Evolutionary conservation across 2,113 vertebrate species (phyloP), one percentile per base, ranked within the genome.

Genomic region (Montifringilla adamsi): DNA sequence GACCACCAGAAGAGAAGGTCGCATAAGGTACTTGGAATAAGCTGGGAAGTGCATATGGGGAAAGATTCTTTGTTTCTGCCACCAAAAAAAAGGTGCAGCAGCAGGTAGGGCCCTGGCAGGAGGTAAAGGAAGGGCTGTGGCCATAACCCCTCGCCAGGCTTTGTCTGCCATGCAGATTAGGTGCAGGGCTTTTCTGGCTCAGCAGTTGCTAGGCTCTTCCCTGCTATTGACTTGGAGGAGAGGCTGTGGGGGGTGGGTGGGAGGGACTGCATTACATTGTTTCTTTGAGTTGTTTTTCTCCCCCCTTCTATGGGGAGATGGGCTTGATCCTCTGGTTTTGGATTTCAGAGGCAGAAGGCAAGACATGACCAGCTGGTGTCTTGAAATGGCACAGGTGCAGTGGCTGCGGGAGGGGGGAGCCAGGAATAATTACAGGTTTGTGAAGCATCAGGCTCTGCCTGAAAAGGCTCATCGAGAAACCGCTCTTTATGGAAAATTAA

Each of bases 371-470:
- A 98, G 98, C 98, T 98, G 98, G 98, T 98, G 97, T 96, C 97
- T 97, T 94, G 96, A 97, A 97, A 97, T 97, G 98, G 96, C 98
- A 98, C 98, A 98, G 98, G 98, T 98, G 98, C 98, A 98, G 97
- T 97, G 98, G 96, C 98, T 96, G 97, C 96, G 83, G 98, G 98
- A 98, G 97, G 97, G 96, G 97, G 97, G 97, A 98, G 95, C 95
- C 96, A 96, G 94, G 97, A 97, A 98, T 98, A 98, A 98, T 98
- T 98, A 98, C 97, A 98, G 98, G 98, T 98, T 98, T 97, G 96
- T 94, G 97, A 97, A 97, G 98, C 98, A 94, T 97, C 97, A 97
- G 97, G 96, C 97, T 97, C 96, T 97, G 97, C 97, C 97, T 98
- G 97, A 98, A 98, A 97, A 96, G 97, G 55, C 97, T 98, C 93